Evolutionary conservation across 2,113 vertebrate species (phyloP), one percentile per base, ranked within the genome.

Genomic region (Myiozetetes cayanensis): DNA sequence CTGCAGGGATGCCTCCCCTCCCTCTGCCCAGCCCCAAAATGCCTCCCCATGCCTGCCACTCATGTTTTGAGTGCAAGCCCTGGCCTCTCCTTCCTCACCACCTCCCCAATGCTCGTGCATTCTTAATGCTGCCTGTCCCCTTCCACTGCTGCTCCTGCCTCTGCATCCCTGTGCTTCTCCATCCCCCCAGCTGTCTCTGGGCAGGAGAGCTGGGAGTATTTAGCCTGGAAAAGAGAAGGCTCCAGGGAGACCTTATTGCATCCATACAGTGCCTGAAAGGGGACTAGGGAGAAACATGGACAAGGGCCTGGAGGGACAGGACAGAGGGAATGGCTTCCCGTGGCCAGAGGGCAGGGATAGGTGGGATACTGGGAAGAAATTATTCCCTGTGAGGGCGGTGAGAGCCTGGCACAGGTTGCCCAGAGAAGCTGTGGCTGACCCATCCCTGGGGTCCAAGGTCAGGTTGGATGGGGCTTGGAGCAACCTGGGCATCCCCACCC

Each of bases 41-140:
- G 22, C 47, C 9, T 9, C 21, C 25, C 6, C 8, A 30, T 43
- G 12, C 46, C 67, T 44, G 61, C 23, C 39, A 13, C 11, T 43
- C 33, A 28, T 9, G 1, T 63, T 86, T 53, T 25, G 39, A 30
- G 15, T 8, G 35, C 0, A 1, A 85, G 24, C 13, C 21, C 9
- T 33, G 43, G 50, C 16, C 28, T 61, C 25, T 46, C 55, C 18
- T 49, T 35, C 58, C 43, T 44, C 0, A 12, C 10, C 27, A 18
- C 30, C 25, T 25, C 43, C 37, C 20, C 2, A 3, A 12, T 6
- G n/a, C 37, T 8, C 20, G 23, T 1, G 4, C 35, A 14, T 14
- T 1, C 0, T 18, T 15, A 53, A 8, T 9, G 41, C 50, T 52
- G 37, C 24, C 25, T 8, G 17, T 55, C 44, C 58, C 73, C 66